These are phyloP conservation scores for Parelbella ahira DNA, from an alignment of 2,888 invertebrate species.

Conservation along the genomic window DNA sequence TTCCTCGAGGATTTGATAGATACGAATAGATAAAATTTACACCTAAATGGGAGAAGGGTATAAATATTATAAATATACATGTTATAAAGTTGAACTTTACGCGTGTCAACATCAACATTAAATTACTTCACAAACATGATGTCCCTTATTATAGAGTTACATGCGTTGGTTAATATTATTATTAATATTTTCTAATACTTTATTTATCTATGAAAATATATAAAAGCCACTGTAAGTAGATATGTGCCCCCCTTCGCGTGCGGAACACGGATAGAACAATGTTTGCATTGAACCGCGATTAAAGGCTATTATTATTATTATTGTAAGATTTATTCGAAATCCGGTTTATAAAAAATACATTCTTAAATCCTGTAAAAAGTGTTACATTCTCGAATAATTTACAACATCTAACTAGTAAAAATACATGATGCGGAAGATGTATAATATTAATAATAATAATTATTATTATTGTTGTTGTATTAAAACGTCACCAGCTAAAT, in stretches of 20 bases:
- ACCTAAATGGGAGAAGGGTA: too few relatives aligned
- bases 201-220: constrained; percentile 1
- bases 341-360: constrained; percentile 20
- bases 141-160: too few relatives aligned
- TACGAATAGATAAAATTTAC: too few relatives aligned
- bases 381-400: constrained; percentile 16
- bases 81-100: too few relatives aligned
- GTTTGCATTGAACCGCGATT: background rate
- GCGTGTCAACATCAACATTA: too few relatives aligned
- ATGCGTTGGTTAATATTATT: too few relatives aligned
- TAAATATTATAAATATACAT: too few relatives aligned
- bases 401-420: constrained; percentile 27
- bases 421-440: constrained; percentile 17
- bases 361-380: constrained; percentile 17
- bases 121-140: too few relatives aligned
- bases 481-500: constrained; percentile 21
- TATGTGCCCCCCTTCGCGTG: background rate
- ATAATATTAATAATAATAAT: too few relatives aligned
- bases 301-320: background rate
- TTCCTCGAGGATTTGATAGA: too few relatives aligned
- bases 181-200: background rate
- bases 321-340: constrained; percentile 12
- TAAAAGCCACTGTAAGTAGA: constrained; percentile 1
- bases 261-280: background rate
- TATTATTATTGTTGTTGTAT: constrained; percentile 10